Evolutionary conservation across 1,140 invertebrate genomes (phyloP).

Genomic region (Pogonomyrmex barbatus): DNA sequence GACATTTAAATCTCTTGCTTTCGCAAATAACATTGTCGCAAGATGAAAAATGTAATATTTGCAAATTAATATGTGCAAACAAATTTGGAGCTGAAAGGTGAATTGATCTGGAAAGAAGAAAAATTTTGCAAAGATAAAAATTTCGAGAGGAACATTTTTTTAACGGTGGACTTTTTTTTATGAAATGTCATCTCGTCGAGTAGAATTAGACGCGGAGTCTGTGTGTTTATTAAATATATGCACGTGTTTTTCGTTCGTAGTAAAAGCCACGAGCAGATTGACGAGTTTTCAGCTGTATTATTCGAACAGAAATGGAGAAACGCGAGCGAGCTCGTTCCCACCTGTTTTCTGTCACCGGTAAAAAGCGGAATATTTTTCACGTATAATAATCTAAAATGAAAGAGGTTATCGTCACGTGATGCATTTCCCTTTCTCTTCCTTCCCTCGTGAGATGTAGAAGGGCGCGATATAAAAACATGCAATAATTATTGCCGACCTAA

Average conservation of each 20-base stretch:
- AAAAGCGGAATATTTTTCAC: slow-evolving; percentile 30
- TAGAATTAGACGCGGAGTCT: not conserved
- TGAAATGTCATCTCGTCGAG: not conserved
- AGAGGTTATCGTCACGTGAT: slow-evolving; percentile 53
- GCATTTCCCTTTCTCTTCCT: not conserved
- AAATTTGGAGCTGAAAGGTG: slow-evolving; percentile 3
- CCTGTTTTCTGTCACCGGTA: not conserved
- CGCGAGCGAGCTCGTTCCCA: not conserved
- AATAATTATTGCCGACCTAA: slow-evolving; percentile 40
- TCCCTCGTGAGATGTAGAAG: not conserved
- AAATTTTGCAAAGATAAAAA: not conserved
- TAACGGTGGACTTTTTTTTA: not conserved
- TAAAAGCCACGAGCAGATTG: not conserved
- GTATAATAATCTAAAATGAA: slow-evolving; percentile 47
- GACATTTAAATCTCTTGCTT: not conserved
- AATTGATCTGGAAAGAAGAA: not conserved
- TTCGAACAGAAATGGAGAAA: slow-evolving; percentile 33
- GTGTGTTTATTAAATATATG: slow-evolving; percentile 32
- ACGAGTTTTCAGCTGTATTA: slow-evolving; percentile 27
- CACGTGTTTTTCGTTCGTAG: not conserved
- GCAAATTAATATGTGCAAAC: not conserved
- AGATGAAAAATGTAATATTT: not conserved
- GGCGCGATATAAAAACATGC: slow-evolving; percentile 59
- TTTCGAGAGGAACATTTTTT: not conserved
- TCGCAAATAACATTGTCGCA: not conserved